Evolutionary conservation across 2,113 vertebrate genomes (phyloP).

Genomic region (Sturnira hondurensis): DNA sequence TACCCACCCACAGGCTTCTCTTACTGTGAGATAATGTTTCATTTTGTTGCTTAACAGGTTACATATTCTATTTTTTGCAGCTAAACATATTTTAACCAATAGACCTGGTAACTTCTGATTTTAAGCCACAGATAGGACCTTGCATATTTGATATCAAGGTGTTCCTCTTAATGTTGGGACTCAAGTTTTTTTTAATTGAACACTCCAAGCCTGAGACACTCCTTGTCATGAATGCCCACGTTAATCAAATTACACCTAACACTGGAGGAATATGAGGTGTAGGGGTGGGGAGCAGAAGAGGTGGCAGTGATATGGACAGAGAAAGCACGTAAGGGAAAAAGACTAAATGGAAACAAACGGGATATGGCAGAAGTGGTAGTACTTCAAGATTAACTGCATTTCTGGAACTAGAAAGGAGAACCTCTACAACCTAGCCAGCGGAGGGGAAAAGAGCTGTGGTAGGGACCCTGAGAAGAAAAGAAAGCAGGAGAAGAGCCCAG

Average conservation of each 20-base stretch:
- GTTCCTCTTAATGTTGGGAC: background rate
- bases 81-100: background rate
- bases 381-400: background rate
- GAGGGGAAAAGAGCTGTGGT: background rate
- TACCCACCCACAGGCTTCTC: background rate
- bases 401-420: slow-evolving; percentile 22
- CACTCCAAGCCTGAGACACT: background rate
- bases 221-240: background rate
- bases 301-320: background rate
- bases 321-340: background rate
- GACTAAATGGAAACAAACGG: background rate
- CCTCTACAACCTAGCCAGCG: background rate
- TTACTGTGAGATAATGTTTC: background rate
- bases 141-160: background rate
- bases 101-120: background rate
- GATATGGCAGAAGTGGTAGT: background rate
- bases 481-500: background rate
- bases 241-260: background rate
- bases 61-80: background rate
- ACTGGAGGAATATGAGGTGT: background rate
- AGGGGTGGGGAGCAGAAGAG: accelerated
- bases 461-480: background rate
- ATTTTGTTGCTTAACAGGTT: background rate
- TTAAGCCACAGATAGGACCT: background rate
- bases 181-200: background rate